Percentiles rank a stretch among this genome's conserved stretches.
phyloP scores from a whole-genome alignment of 2,888 invertebrate species.

The Calephelis perditalis region DNA sequence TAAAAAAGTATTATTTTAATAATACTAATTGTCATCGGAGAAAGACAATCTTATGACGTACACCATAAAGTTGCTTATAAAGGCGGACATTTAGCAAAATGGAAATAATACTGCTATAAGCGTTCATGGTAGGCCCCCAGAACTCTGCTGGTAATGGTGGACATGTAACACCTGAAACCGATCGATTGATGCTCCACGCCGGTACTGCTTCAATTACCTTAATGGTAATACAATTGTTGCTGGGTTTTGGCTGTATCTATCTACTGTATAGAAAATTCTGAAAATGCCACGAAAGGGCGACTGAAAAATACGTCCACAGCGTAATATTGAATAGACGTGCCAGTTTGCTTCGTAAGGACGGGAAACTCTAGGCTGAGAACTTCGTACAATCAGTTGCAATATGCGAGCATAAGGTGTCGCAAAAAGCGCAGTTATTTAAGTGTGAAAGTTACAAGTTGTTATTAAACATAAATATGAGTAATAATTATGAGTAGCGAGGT shows the following conservation, averaged over 20 bases:
- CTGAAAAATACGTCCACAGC: constrained; percentile 2
- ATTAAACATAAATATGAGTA: too few relatives aligned
- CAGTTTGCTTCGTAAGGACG: not conserved
- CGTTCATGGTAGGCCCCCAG: too few relatives aligned
- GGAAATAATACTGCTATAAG: too few relatives aligned
- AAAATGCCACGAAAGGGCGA: not conserved
- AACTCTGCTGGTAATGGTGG: not conserved
- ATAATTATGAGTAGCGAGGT: too few relatives aligned
- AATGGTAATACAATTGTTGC: not conserved
- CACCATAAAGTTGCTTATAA: too few relatives aligned
- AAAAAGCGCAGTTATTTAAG: not conserved
- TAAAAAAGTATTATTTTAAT: too few relatives aligned
- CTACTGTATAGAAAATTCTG: constrained; percentile 2
- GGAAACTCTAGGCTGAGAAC: not conserved
- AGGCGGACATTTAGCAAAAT: too few relatives aligned
- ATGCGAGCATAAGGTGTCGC: not conserved
- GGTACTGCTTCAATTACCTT: constrained; percentile 1
- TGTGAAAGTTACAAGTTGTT: not conserved
- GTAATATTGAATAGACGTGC: constrained; percentile 1
- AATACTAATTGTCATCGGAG: too few relatives aligned
- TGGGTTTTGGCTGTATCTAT: not conserved
- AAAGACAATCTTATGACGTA: too few relatives aligned
- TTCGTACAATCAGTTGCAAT: not conserved
- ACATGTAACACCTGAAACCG: not conserved
- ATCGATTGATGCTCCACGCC: not conserved